phyloP scores from a whole-genome alignment of 2,888 invertebrate genomes.

The Philereme transversata region DNA sequence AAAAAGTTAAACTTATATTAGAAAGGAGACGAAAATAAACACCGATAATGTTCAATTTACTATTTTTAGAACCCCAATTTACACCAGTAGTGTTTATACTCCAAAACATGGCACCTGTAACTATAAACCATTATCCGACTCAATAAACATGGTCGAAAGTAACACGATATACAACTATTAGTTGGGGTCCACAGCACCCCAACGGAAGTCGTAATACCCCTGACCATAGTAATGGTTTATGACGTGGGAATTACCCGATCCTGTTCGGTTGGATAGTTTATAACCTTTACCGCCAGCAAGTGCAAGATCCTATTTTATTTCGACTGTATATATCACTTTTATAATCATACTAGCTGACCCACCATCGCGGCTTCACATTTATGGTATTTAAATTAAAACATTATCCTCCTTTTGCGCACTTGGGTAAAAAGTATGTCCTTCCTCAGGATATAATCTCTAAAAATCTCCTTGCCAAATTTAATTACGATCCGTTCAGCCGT shows the following conservation, averaged over 20 bases:
- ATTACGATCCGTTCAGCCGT: no score
- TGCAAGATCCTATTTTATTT: no score
- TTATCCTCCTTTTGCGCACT: no score
- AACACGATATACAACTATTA: conserved; percentile 7
- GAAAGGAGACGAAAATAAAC: conserved; percentile 6
- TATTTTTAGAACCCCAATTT: conserved; percentile 1
- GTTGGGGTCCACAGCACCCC: conserved; percentile 12
- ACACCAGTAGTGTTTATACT: conserved; percentile 14
- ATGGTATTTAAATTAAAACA: no score
- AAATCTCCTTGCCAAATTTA: no score
- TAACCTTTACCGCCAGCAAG: not conserved
- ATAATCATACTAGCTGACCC: no score
- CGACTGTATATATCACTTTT: no score
- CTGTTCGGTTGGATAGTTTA: conserved; percentile 13
- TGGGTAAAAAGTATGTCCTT: no score
- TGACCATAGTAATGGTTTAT: conserved; percentile 35
- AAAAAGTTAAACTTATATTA: no score
- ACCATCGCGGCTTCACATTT: no score
- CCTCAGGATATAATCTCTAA: no score
- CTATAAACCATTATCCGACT: conserved; percentile 12
- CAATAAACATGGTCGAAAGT: conserved; percentile 21
- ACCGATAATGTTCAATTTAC: conserved; percentile 5
- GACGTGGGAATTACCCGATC: conserved; percentile 36
- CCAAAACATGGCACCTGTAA: conserved; percentile 9
- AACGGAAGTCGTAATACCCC: conserved; percentile 38